Evolutionary conservation across 2,113 vertebrate species (phyloP), one percentile per base, ranked within the genome.

Genomic region (Psittacula cyanocephala): DNA sequence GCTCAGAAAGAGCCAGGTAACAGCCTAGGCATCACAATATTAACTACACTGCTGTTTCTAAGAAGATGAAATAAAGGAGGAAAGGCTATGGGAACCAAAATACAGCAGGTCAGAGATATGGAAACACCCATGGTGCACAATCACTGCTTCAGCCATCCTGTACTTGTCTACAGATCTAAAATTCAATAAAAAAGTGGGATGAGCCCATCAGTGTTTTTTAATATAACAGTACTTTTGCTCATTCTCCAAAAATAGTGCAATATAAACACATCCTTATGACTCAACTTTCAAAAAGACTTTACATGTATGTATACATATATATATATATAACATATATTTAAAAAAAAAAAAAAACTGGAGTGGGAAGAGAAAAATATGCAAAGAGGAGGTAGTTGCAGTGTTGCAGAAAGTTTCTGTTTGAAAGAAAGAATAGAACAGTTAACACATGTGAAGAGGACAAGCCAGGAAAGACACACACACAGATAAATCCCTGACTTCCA

Each of bases 231-330:
- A 67, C 67, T 76, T 82, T 27, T 89, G 43, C 63, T 95, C 63
- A n/a, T 82, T 72, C 63, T 33, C 78, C 70, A 79, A 82, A 88
- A 91, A 91, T 79, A 91, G 44, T 2, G 1, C 33, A 88, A 64
- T 74, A 85, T 49, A 85, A 89, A 91, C 62, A 85, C 22, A 86
- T 49, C 15, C 29, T 72, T 80, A 60, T 93, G 88, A 95, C 25
- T 94, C 78, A 96, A 18, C 29, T 82, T 89, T 68, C 57, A 85
- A 79, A 91, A 89, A 81, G 55, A 81, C 13, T 88, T 78, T 37
- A 43, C 11, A 65, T 43, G 50, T 17, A 25, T 46, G 91, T 50
- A 5, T 19, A 63, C 4, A 79, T 4, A 68, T 16, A 91, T 33
- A 59, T 5, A 33, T 2, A 78, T 3, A 60, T 10, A 10, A 67